A percentile compares a stretch with the other conserved stretches of the same genome.
Evolutionary conservation across 64 coral and sea anemone genomes (phyloP).

Genomic region (Porites lutea): DNA sequence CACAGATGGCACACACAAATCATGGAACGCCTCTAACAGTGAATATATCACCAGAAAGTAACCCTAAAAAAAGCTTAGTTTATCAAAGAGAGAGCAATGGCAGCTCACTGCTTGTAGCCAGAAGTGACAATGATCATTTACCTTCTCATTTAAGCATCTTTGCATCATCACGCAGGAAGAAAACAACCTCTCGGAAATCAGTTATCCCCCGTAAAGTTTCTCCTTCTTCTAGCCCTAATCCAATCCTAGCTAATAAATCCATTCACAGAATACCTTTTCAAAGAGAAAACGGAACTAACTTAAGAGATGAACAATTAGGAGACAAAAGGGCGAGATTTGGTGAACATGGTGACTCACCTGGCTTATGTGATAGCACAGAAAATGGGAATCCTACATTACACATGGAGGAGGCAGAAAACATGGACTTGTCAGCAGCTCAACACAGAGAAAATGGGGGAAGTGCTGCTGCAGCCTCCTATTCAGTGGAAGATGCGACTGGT

Average conservation of each 20-base stretch:
- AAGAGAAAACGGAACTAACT: background rate
- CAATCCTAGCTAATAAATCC: background rate
- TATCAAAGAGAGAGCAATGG: background rate
- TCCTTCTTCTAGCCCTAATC: background rate
- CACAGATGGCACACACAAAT: background rate
- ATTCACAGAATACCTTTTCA: background rate
- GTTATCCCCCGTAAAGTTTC: constrained; percentile 13
- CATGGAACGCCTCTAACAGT: constrained; percentile 20
- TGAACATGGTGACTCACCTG: constrained; percentile 24
- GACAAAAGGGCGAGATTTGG: background rate
- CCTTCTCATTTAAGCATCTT: constrained; percentile 12
- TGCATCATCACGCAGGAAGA: constrained; percentile 22
- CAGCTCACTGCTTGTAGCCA: constrained; percentile 12
- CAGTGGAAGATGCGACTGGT: constrained; percentile 7
- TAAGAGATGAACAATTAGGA: background rate
- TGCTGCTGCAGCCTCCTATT: background rate
- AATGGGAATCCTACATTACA: background rate
- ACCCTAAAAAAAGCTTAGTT: background rate
- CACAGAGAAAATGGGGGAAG: constrained; percentile 4
- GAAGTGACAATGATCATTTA: constrained; percentile 10
- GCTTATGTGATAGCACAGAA: constrained; percentile 47
- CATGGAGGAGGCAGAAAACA: background rate
- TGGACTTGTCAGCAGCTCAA: background rate
- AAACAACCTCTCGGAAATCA: constrained; percentile 19
- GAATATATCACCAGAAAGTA: constrained; percentile 24